Evolutionary conservation across 1,140 invertebrate species (phyloP).

Genomic region (Pogonomyrmex barbatus): DNA sequence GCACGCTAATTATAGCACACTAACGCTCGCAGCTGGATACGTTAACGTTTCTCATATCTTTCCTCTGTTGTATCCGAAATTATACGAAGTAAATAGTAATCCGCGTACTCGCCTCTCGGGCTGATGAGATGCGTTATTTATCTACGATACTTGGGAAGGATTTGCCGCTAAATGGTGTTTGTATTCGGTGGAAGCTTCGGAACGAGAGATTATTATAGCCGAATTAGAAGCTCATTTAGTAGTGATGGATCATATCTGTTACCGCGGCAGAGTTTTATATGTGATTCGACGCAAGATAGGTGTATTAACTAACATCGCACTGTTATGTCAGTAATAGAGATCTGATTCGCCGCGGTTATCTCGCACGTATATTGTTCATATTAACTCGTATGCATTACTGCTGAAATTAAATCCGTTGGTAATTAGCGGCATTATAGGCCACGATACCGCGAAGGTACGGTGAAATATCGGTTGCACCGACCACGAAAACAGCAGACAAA

Average conservation of each 20-base stretch:
- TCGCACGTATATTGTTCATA: background rate
- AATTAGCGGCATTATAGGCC: slow-evolving; percentile 44
- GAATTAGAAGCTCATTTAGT: slow-evolving; percentile 40
- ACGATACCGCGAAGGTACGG: background rate
- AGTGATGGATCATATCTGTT: background rate
- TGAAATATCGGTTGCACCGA: background rate
- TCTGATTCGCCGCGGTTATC: background rate
- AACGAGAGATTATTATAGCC: slow-evolving; percentile 34
- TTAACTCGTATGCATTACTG: slow-evolving; percentile 43
- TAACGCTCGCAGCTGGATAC: slow-evolving; percentile 44
- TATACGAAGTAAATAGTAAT: slow-evolving; percentile 13
- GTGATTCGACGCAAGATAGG: background rate
- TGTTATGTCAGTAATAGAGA: slow-evolving; percentile 29
- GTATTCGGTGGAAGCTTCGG: slow-evolving; percentile 15
- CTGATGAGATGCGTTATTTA: background rate
- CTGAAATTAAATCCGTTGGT: slow-evolving; percentile 51
- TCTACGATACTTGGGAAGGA: background rate
- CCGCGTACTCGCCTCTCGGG: background rate
- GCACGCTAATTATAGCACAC: slow-evolving; percentile 66
- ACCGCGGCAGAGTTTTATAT: slow-evolving; percentile 1
- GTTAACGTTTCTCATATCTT: slow-evolving; percentile 33
- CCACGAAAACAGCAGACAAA: background rate
- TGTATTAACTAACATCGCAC: slow-evolving; percentile 12
- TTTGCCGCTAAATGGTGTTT: background rate
- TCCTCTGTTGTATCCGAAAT: background rate